Conservation (phyloP, 2,888 invertebrate species). For the Ochropacha duplaris region DNA sequence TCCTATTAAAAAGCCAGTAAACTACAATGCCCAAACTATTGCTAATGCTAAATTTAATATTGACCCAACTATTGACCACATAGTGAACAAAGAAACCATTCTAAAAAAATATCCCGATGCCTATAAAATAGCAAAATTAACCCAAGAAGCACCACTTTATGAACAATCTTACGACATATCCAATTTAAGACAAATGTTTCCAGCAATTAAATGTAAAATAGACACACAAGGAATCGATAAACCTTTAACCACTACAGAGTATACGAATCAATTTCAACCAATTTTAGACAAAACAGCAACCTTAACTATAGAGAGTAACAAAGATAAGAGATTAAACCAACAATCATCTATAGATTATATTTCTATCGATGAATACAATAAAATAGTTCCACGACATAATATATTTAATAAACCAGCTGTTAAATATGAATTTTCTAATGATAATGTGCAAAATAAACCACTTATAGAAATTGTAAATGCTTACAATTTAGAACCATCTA, state of each 20-base stretch:
- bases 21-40: neutral
- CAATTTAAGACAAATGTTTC: neutral
- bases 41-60: neutral
- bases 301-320: neutral
- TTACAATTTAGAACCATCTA: neutral
- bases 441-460: neutral
- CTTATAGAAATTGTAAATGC: neutral
- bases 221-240: neutral
- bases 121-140: neutral
- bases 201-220: neutral
- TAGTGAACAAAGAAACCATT: neutral
- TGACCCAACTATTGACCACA: neutral
- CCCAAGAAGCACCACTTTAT: neutral
- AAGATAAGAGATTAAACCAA: neutral
- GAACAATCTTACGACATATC: neutral
- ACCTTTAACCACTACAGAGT: neutral
- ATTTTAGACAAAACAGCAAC: neutral
- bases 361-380: neutral
- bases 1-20: neutral
- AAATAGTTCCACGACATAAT: neutral
- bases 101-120: neutral
- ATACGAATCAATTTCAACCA: neutral
- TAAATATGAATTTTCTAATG: neutral
- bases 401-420: neutral
- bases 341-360: neutral